Percentiles rank a stretch among this genome's conserved stretches.
Evolutionary conservation across 2,888 invertebrate species (phyloP).

Genomic region (Aphidius colemani): DNA sequence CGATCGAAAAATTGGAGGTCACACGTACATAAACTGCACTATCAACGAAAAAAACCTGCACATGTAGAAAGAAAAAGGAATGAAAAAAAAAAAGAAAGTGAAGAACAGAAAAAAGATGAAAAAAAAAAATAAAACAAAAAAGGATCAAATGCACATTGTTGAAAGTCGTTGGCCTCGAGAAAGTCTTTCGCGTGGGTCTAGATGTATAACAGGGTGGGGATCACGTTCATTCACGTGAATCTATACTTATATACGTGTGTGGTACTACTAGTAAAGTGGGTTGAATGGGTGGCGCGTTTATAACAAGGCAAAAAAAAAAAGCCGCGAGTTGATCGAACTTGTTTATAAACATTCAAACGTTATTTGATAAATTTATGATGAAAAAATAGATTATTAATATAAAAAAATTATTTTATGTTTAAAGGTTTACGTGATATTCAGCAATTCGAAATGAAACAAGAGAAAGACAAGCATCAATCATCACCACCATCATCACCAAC

Average conservation of each 20-base stretch:
- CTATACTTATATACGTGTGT: neutral
- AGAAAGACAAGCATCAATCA: constrained; percentile 66
- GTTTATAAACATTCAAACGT: neutral
- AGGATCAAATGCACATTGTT: constrained; percentile 21
- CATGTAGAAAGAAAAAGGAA: constrained; percentile 19
- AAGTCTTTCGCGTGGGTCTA: constrained; percentile 17
- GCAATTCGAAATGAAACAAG: constrained; percentile 59
- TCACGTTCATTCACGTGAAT: constrained; percentile 27
- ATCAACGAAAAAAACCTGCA: constrained; percentile 22
- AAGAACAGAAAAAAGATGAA: constrained; percentile 32
- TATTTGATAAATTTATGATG: neutral
- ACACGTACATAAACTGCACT: neutral
- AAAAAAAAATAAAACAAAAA: constrained; percentile 27
- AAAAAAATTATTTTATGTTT: constrained; percentile 17
- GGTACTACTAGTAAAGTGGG: constrained; percentile 1
- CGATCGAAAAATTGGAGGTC: constrained; percentile 4
- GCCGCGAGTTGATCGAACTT: constrained; percentile 26
- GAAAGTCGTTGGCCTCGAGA: constrained; percentile 12
- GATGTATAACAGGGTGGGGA: constrained; percentile 2
- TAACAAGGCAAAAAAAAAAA: constrained; percentile 15
- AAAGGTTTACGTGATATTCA: constrained; percentile 49
- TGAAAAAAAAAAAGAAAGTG: constrained; percentile 25
- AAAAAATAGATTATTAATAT: neutral
- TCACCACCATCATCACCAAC: constrained; percentile 62
- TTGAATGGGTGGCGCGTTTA: constrained; percentile 15